phyloP scores from a whole-genome alignment of 2,888 invertebrate species.

The Arctia plantaginis region DNA sequence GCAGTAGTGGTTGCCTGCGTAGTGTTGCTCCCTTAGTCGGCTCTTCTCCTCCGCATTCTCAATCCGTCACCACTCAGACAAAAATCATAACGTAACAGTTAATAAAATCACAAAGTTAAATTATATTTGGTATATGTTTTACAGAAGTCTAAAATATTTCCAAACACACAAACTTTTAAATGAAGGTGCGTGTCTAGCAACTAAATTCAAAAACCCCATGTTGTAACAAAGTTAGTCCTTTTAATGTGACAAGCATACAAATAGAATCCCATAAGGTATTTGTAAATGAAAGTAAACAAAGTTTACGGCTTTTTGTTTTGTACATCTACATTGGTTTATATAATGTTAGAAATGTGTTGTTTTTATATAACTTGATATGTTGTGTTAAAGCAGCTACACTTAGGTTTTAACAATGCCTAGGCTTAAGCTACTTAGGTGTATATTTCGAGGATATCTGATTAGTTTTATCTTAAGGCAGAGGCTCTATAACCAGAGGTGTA shows the following conservation, averaged over 20 bases:
- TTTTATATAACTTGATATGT: neutral
- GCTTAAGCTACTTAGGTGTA: no score
- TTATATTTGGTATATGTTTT: neutral
- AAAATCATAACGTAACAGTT: neutral
- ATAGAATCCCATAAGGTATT: neutral
- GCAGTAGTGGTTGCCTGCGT: no score
- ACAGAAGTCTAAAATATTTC: neutral
- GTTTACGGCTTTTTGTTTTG: conserved; percentile 24
- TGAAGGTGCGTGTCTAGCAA: neutral
- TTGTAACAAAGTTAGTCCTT: neutral
- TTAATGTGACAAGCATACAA: conserved; percentile 1
- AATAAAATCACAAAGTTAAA: neutral
- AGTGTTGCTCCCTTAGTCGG: no score
- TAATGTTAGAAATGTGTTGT: neutral
- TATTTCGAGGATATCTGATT: no score
- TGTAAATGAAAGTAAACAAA: conserved; percentile 18
- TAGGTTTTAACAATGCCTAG: no score
- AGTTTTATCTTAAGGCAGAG: no score
- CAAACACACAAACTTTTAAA: neutral
- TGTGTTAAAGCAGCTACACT: neutral
- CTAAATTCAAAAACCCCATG: neutral
- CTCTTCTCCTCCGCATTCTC: no score
- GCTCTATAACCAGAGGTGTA: no score
- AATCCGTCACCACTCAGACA: no score
- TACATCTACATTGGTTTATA: conserved; percentile 20